Evolutionary conservation across 2,797 vertebrate species (phyloP).

Genomic region (Micromesistius poutassou): DNA sequence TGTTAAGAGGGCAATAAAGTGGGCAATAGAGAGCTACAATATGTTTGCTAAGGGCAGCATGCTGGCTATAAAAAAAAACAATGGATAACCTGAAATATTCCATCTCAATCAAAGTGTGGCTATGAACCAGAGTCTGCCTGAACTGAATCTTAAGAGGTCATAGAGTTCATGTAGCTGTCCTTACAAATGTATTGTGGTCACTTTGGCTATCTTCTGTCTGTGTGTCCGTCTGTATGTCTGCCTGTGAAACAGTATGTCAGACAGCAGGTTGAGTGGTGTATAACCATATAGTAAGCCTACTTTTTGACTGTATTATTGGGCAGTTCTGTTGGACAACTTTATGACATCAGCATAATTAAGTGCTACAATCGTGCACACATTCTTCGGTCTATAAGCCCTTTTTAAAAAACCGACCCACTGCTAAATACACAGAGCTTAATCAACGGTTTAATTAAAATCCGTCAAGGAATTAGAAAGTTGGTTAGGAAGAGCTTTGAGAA

Average conservation of each 20-base stretch:
- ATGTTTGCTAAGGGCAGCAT: not conserved
- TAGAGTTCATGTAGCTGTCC: too few relatives aligned
- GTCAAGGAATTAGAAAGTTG: constrained; percentile 34
- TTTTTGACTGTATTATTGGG: not conserved
- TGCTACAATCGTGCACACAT: not conserved
- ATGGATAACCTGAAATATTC: not conserved
- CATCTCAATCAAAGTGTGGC: too few relatives aligned
- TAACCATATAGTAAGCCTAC: not conserved
- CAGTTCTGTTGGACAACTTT: not conserved
- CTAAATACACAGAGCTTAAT: constrained; percentile 60
- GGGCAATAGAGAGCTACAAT: not conserved
- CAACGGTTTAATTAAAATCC: constrained; percentile 71
- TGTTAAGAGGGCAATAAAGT: too few relatives aligned
- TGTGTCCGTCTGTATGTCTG: not conserved
- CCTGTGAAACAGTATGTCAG: too few relatives aligned
- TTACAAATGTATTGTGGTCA: not conserved
- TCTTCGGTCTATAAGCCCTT: not conserved
- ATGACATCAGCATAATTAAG: not conserved
- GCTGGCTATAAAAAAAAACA: not conserved
- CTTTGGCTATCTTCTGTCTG: too few relatives aligned
- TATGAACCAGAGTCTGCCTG: not conserved
- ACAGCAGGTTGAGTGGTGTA: not conserved
- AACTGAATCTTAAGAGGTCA: not conserved
- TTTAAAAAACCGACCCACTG: constrained; percentile 30
- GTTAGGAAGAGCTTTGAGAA: constrained; percentile 36